Conservation (phyloP, 2,797 vertebrate genomes). For the Centroberyx gerrardi region DNA sequence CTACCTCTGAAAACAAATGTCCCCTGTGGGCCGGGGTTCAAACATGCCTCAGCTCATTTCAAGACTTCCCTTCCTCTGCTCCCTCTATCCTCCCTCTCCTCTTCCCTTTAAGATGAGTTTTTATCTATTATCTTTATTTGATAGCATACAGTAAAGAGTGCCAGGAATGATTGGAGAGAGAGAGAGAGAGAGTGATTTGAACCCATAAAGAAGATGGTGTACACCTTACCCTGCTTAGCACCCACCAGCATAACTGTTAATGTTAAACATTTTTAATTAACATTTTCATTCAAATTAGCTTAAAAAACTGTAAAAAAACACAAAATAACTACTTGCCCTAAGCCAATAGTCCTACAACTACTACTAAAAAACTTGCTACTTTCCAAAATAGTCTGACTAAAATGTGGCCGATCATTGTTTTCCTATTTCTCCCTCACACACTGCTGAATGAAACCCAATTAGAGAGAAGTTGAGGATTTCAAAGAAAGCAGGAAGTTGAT, state of each 20-base stretch:
- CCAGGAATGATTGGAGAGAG: neutral
- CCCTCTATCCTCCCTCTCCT: conserved; percentile 29
- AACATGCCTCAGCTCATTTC: conserved; percentile 54
- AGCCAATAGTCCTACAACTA: neutral
- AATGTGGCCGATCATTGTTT: conserved; percentile 48
- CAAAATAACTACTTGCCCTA: conserved; percentile 11
- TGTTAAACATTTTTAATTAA: conserved; percentile 31
- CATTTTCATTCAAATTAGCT: conserved; percentile 12
- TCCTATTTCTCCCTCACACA: conserved; percentile 30
- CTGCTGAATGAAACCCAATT: conserved; percentile 71
- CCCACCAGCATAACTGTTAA: too few relatives aligned
- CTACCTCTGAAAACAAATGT: conserved; percentile 67
- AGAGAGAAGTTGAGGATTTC: conserved; percentile 68
- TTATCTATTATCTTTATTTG: conserved; percentile 53
- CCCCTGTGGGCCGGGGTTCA: conserved; percentile 65
- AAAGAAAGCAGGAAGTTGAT: conserved; percentile 58
- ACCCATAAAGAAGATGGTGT: neutral
- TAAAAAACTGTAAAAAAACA: conserved; percentile 16
- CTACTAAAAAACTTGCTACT: neutral
- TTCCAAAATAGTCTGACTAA: conserved; percentile 31
- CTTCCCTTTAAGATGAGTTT: conserved; percentile 23
- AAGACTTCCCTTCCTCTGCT: conserved; percentile 31
- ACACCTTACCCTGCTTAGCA: neutral
- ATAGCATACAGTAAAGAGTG: conserved; percentile 21
- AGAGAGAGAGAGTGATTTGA: neutral